phyloP scores from a whole-genome alignment of 2,888 invertebrate species.

The Apamea anceps region DNA sequence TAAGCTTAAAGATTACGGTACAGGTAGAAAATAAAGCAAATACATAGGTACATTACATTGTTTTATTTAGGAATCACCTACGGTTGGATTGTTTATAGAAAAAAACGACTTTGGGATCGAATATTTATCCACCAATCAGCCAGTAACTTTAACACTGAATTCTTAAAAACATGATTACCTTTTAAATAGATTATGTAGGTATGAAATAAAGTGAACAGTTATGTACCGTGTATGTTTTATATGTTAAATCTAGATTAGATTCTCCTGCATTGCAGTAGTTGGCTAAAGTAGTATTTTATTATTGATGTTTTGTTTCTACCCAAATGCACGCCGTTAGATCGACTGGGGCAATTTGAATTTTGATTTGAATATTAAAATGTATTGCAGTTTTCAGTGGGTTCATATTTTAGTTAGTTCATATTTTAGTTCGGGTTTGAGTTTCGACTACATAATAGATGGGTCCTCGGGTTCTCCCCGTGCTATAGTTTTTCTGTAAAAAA shows the following conservation, averaged over 20 bases:
- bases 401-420: not conserved
- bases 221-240: conserved; percentile 15
- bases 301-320: conserved; percentile 11
- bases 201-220: conserved; percentile 14
- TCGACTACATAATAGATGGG: not conserved
- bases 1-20: not conserved
- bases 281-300: conserved; percentile 25
- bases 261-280: conserved; percentile 51
- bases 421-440: not conserved
- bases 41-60: not conserved
- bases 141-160: not conserved
- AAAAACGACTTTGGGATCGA: not conserved
- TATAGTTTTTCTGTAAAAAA: not conserved
- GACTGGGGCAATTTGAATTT: conserved; percentile 19
- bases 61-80: not conserved
- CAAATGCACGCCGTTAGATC: conserved; percentile 2
- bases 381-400: not conserved
- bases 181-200: not conserved
- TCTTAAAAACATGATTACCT: conserved; percentile 21
- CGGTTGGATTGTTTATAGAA: not conserved
- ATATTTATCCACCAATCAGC: not conserved
- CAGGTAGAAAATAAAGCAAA: not conserved
- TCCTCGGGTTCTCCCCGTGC: not conserved
- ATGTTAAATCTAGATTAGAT: conserved; percentile 39
- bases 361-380: conserved; percentile 19